These are phyloP conservation scores for Triplophysa siluroides DNA, from an alignment of 2,113 vertebrate species.

Conservation along the genomic window DNA sequence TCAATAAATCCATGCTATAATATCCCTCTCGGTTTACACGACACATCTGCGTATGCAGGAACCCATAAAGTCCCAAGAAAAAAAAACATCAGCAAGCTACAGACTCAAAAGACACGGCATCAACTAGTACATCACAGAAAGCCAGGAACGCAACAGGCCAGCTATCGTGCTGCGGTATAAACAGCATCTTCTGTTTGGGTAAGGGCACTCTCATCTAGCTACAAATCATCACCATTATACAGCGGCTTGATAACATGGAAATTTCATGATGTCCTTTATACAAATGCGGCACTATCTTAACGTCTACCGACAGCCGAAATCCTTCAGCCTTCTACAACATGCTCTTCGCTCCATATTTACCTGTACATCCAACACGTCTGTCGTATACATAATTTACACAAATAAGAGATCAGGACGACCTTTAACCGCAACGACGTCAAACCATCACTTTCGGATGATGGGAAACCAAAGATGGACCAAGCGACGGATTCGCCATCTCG, in stretches of 20 bases:
- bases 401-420: constrained; percentile 39
- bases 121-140: constrained; percentile 76
- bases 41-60: constrained; percentile 73
- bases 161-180: constrained; percentile 73
- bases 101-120: constrained; percentile 70
- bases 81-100: constrained; percentile 74
- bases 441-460: constrained; percentile 52
- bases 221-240: constrained; percentile 75
- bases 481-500: constrained; percentile 58
- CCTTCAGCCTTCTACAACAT: constrained; percentile 64
- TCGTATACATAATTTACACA: constrained; percentile 76
- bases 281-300: constrained; percentile 69
- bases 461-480: constrained; percentile 59
- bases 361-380: constrained; percentile 72
- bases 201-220: constrained; percentile 74
- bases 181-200: constrained; percentile 62
- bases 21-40: constrained; percentile 73
- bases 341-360: constrained; percentile 74
- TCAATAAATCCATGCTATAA: constrained; percentile 74
- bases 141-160: constrained; percentile 77
- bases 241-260: constrained; percentile 75
- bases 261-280: constrained; percentile 76
- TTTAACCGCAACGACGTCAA: constrained; percentile 49
- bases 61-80: constrained; percentile 68
- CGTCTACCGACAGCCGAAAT: constrained; percentile 61